A percentile compares a stretch with the other conserved stretches of the same genome.
Evolutionary conservation across 2,888 invertebrate genomes (phyloP).

Genomic region (Caenorhabditis sp.): DNA sequence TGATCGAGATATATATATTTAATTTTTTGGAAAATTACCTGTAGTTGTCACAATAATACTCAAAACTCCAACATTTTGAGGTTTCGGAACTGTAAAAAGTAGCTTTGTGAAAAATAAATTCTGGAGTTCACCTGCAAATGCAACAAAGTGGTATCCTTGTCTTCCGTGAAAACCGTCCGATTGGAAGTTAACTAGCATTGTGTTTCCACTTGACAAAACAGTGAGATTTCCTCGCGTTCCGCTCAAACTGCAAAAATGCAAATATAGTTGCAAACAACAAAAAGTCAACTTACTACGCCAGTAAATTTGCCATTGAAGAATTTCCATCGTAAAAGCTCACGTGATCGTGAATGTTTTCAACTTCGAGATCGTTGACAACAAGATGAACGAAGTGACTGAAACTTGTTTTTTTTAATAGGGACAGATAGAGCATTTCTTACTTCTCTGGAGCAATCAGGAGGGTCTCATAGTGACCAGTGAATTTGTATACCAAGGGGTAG

Average conservation of each 20-base stretch:
- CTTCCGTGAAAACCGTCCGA: not conserved
- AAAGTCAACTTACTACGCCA: not conserved
- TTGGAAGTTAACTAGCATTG: not conserved
- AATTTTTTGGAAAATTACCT: not conserved
- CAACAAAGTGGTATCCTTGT: constrained; percentile 17
- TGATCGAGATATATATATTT: not conserved
- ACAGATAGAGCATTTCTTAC: not conserved
- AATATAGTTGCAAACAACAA: not conserved
- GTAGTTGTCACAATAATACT: not conserved
- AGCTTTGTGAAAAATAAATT: not conserved
- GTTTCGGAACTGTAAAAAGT: not conserved
- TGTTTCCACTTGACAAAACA: not conserved
- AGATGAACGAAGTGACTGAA: constrained; percentile 10
- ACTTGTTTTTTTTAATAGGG: not conserved
- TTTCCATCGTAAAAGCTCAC: constrained; percentile 28
- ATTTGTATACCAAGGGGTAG: not conserved
- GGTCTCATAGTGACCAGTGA: not conserved
- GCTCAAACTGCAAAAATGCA: not conserved
- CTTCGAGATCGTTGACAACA: constrained; percentile 11
- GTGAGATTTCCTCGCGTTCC: not conserved
- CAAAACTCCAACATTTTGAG: not conserved
- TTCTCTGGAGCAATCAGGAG: constrained; percentile 5
- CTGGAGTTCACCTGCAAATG: constrained; percentile 6
- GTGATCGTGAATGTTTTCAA: constrained; percentile 35
- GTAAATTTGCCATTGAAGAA: not conserved